Conservation (phyloP, 2,113 vertebrate genomes). For the Bujurquina vittata region DNA sequence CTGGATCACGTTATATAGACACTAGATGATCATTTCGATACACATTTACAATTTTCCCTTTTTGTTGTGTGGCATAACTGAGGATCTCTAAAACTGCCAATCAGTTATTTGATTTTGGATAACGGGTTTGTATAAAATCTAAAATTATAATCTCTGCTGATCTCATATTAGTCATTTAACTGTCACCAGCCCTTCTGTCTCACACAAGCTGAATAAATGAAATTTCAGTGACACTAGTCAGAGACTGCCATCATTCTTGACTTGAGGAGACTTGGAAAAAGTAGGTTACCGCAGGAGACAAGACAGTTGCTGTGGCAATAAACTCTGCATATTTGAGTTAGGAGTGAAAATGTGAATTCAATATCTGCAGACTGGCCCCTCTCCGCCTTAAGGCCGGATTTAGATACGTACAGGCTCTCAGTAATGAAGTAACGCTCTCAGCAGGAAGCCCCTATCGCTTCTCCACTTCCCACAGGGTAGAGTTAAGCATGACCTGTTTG, state of each 20-base stretch:
- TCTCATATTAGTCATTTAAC: slow-evolving; percentile 16
- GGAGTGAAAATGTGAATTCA: slow-evolving; percentile 52
- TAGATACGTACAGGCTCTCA: slow-evolving; percentile 14
- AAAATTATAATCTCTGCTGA: neutral
- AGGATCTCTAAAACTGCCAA: neutral
- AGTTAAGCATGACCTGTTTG: slow-evolving; percentile 23
- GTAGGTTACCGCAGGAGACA: slow-evolving; percentile 33
- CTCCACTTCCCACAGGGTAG: neutral
- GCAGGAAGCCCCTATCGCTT: neutral
- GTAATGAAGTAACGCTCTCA: slow-evolving; percentile 31
- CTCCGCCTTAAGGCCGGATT: slow-evolving; percentile 23
- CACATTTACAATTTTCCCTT: neutral
- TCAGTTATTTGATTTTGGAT: neutral
- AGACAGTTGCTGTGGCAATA: slow-evolving; percentile 64
- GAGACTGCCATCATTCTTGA: slow-evolving; percentile 29
- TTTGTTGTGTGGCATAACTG: neutral
- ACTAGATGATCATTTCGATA: neutral
- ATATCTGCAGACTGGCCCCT: slow-evolving; percentile 33
- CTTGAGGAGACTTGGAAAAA: slow-evolving; percentile 34
- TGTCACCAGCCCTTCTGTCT: slow-evolving; percentile 3
- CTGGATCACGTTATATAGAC: neutral
- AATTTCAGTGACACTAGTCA: slow-evolving; percentile 27
- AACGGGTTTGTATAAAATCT: neutral
- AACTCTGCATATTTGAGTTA: slow-evolving; percentile 27
- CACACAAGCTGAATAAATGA: slow-evolving; percentile 9